Evolutionary conservation across 1,140 invertebrate genomes (phyloP), one percentile per base, ranked within the genome.

Genomic region (Matsumurasca onukii): DNA sequence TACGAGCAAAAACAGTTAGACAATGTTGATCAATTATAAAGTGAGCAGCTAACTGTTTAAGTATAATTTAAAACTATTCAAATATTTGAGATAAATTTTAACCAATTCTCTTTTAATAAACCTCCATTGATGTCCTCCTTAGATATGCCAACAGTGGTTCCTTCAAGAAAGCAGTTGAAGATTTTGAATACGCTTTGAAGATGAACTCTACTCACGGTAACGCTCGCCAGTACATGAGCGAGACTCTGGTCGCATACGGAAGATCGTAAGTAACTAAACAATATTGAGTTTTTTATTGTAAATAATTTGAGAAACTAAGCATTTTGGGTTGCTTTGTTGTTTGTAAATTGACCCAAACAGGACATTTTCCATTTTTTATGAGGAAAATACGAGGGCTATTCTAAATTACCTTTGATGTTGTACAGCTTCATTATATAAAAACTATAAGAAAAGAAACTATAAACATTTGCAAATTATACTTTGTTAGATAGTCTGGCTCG

Each of bases 201-300:
- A 77, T 94, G 20, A 95, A 97, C 81, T 90, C 90, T 22, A 91
- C 87, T 67, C 95, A 98, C 82, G 87, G 87, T n/a, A 98, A 98
- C 85, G 95, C 94, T 48, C 86, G 91, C 63, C 97, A 97, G 80
- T 98, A 98, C 81, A 88, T 97, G 84, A 91, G 92, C 24, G 94
- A 98, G 79, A 98, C 95, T 1, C 79, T 97, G 15, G 89, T 97
- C 0, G 95, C 94, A 0, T 80, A 90, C 73, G 93, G 87, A 74
- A 86, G 90, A 70, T 93, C 90, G 73, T 82, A 77, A 76, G 75
- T 71, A 52, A 12, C 5, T 5, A 61, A 61, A 61, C 5, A 25
- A 61, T 3, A 61, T 51, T 17, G 15, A 61, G 24, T 55, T 29
- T 24, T 29, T 29, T 22, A 51, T 48, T 69, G 29, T 5, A 65